Percentiles rank a stretch among this genome's conserved stretches.
Conservation (phyloP, 2,113 vertebrate genomes). For the Scolopax mira region DNA sequence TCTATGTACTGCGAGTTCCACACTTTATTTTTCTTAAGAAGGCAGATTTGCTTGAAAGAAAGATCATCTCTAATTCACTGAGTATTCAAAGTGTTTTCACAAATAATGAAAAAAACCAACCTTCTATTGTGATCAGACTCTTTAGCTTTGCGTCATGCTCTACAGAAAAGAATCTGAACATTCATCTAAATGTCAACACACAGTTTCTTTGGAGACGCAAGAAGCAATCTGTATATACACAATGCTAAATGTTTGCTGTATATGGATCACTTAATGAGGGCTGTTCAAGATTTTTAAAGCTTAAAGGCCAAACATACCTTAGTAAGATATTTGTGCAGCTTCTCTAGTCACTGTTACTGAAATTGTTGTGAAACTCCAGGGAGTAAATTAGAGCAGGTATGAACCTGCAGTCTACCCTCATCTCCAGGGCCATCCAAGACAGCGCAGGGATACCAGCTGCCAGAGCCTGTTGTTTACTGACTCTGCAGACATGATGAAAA, state of each 20-base stretch:
- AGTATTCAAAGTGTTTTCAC: not conserved
- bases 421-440: not conserved
- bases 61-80: not conserved
- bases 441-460: not conserved
- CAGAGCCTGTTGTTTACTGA: not conserved
- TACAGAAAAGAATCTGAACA: not conserved
- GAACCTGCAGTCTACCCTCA: not conserved
- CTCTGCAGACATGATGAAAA: not conserved
- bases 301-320: not conserved
- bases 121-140: accelerated
- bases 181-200: not conserved
- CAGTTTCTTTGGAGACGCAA: not conserved
- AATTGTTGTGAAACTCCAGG: not conserved
- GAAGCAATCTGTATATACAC: not conserved
- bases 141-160: not conserved
- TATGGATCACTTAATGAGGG: not conserved
- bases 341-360: not conserved
- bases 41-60: not conserved
- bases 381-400: not conserved
- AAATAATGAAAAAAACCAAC: not conserved
- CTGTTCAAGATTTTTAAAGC: not conserved
- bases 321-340: not conserved
- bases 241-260: not conserved
- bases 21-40: not conserved
- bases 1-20: not conserved